Base-by-base conservation (phyloP, 2,113 vertebrate genomes). In the Circaetus gallicus region DNA sequence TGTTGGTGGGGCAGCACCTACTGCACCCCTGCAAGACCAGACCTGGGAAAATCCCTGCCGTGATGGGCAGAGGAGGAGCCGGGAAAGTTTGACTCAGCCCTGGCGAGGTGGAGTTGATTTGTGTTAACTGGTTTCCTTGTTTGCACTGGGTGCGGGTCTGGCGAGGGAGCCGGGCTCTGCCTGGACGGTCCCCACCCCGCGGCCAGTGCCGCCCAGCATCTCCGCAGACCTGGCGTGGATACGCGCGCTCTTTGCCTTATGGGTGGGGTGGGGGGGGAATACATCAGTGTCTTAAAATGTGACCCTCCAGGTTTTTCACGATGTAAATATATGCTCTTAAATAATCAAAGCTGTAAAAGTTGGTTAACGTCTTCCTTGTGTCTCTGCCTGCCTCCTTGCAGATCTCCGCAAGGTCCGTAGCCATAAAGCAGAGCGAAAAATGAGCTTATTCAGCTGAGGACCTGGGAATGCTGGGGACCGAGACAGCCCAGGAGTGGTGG, bases 151-250 rank as follows among this genome's bases (percentile, higher is more conserved):
- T 58, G 53, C 2, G 11, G 77, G 38, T n/a, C 67, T 49, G 74
- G 61, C 2, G 9, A 21, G 10, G n/a, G 55, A 62, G 61, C 21
- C 0, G 1, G 28, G 56, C 18, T 81, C 34, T 66, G 58, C 1
- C 29, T 34, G 1, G 4, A 10, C 1, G 2, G 15, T 16, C 61
- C 47, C 61, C 80, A 62, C 9, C 29, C 36, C 1, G 1, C 5
- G 0, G 32, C n/a, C 3, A 3, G 8, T n/a, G 78, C 11, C 1
- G 1, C 71, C 34, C 47, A 21, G 58, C 38, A 28, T 45, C 49
- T 59, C 83, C 6, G 4, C 50, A 58, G n/a, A 47, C 3, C 69
- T 2, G 0, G 40, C 0, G 0, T 21, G 72, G 45, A 22, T 17
- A 45, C 94, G 52, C 29, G 24, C 0, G 0, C 11, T 61, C 5